Base-by-base conservation (phyloP, 2,888 invertebrate genomes). In the Rhingia rostrata region DNA sequence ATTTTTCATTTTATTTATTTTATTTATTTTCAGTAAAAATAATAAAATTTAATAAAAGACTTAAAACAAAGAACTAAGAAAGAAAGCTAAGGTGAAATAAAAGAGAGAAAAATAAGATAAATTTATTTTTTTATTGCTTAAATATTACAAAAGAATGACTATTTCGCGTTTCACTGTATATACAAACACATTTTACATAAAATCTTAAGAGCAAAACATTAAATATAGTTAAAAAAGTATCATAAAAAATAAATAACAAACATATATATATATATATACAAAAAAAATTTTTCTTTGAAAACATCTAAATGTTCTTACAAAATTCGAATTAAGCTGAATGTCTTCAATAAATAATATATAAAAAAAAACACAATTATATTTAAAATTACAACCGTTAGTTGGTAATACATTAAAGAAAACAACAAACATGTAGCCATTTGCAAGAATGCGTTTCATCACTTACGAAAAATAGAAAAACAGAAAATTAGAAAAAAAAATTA, bases 101-200 rank as follows among this genome's bases (percentile, higher is more conserved):
- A 12, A 53, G n/a, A 58, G 22, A 64, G 22, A 54, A 35, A 63
- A 37, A 51, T 39, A 41, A 83, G 67, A 83, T 7, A 73, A 49
- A 83, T 83, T 83, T 83, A 83, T 83, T 83, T 83, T 83, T 83
- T 83, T 83, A 83, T 73, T 79, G 83, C 83, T 74, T 73, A 51
- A 58, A 79, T 58, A 73, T 63, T 67, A 66, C 56, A 41, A 61
- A 7, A 74, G 53, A 54, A 72, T 49, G 33, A 67, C 51, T 61
- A 67, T 53, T 58, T 69, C 58, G 64, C 53, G 58, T 69, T 84
- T 84, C 75, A 84, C 70, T 84, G 84, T 84, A 84, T 32, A 84
- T 84, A 80, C 22, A 4, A 63, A 63, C 61, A 61, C 56, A 73
- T 79, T 73, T 78, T 32, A 60, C 30, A 33, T 53, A 77, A 35